Conservation (phyloP, 1,140 invertebrate genomes). For the Penaeus japonicus region DNA sequence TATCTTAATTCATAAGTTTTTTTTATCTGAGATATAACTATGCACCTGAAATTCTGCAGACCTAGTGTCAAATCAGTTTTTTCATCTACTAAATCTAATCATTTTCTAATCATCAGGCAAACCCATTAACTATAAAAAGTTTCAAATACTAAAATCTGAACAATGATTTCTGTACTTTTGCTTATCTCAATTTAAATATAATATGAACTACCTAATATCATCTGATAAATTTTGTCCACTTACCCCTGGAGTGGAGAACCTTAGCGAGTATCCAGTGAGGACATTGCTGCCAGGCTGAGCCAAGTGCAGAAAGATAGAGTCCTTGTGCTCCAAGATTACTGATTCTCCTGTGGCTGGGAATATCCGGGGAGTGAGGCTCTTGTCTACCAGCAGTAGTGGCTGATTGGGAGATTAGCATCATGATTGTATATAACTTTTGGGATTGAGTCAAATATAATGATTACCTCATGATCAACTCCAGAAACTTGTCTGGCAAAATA, state of each 20-base stretch:
- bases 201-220: neutral
- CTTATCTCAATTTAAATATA: too few relatives aligned
- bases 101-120: too few relatives aligned
- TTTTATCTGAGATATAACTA: too few relatives aligned
- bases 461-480: too few relatives aligned
- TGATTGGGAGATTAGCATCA: slow-evolving; percentile 60
- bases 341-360: slow-evolving; percentile 71
- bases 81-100: too few relatives aligned
- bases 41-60: too few relatives aligned
- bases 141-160: too few relatives aligned
- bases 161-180: too few relatives aligned
- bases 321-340: slow-evolving; percentile 62
- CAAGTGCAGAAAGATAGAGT: slow-evolving; percentile 59
- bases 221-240: neutral
- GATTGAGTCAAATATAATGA: neutral
- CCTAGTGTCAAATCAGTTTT: too few relatives aligned
- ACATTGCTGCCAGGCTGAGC: slow-evolving; percentile 14
- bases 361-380: slow-evolving; percentile 74
- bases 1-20: too few relatives aligned
- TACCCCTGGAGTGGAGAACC: slow-evolving; percentile 38
- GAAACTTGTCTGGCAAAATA: too few relatives aligned
- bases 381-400: slow-evolving; percentile 79
- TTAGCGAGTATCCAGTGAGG: slow-evolving; percentile 55
- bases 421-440: neutral
- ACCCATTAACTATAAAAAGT: too few relatives aligned